These are phyloP conservation scores for Drosophila affinis DNA, from an alignment of 2,888 invertebrate genomes.

Conservation along the genomic window DNA sequence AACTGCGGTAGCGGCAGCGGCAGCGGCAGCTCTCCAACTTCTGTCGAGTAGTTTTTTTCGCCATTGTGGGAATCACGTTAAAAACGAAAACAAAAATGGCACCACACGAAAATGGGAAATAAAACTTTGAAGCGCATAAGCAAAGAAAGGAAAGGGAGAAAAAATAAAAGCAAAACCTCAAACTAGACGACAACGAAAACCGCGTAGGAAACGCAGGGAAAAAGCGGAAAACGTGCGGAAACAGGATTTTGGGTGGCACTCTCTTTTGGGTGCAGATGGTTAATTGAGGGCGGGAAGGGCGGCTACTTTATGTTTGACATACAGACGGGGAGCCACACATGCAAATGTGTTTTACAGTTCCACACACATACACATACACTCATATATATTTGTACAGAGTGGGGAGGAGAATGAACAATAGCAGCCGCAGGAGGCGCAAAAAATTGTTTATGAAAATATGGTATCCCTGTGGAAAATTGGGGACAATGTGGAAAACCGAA, in stretches of 20 bases:
- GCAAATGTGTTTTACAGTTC: slow-evolving; percentile 42
- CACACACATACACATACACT: slow-evolving; percentile 18
- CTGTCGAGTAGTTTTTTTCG: slow-evolving; percentile 52
- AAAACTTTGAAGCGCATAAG: slow-evolving; percentile 55
- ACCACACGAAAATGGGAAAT: slow-evolving; percentile 54
- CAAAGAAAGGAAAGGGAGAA: slow-evolving; percentile 17
- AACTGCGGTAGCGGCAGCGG: slow-evolving; percentile 18
- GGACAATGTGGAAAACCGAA: slow-evolving; percentile 1
- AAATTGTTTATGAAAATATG: slow-evolving; percentile 65
- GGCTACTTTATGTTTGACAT: slow-evolving; percentile 62
- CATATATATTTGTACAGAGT: slow-evolving; percentile 24
- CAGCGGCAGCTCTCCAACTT: slow-evolving; percentile 37
- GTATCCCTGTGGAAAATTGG: slow-evolving; percentile 1
- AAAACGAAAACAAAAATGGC: slow-evolving; percentile 46
- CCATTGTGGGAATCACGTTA: slow-evolving; percentile 61
- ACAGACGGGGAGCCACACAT: slow-evolving; percentile 33
- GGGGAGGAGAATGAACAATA: slow-evolving; percentile 27
- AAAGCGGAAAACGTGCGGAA: slow-evolving; percentile 50
- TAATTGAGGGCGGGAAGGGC: slow-evolving; percentile 12
- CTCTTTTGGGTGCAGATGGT: not conserved
- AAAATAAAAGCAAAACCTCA: slow-evolving; percentile 26
- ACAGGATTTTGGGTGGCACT: slow-evolving; percentile 36
- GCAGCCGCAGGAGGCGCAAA: slow-evolving; percentile 33
- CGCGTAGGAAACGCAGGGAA: slow-evolving; percentile 61
- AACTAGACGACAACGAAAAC: slow-evolving; percentile 48